Evolutionary conservation across 1,140 invertebrate species (phyloP), one percentile per base, ranked within the genome.

Genomic region (Hypsibius dujardini): DNA sequence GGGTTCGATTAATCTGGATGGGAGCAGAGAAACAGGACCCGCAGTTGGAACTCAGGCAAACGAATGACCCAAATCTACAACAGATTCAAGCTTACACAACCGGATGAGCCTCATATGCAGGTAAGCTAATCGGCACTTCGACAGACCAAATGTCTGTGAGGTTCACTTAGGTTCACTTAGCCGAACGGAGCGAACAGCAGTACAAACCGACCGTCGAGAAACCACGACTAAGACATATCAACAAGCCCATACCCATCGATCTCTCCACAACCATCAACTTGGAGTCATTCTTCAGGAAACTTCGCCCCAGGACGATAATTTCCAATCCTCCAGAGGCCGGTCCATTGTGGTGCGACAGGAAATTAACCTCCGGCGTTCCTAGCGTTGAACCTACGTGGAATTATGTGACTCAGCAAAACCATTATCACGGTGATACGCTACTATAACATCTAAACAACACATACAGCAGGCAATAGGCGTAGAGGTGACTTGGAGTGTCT

Each of bases 331-430:
- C 62, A 3, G 42, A 7, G 3, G 42, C 62, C 7, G 62, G 62
- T 14, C 62, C 12, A 3, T 3, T 67, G 3, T 67, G 12, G 42
- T 67, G 62, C 7, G 62, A 67, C 12, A 67, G 12, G 62, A 67
- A 67, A 42, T 7, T 7, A 14, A 67, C 42, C 45, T 67, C 62
- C 3, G 62, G 62, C 42, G 45, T 3, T 3, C 62, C 62, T 42
- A 42, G 42, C 7, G 62, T 67, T 14, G 62, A 7, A 42, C 62
- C 62, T 67, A 67, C 50, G n/a, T 7, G n/a, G n/a, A 56, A 56
- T 56, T 56, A 56, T 56, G 7, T 56, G 50, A 56, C 50, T n/a
- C n/a, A n/a, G n/a, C n/a, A n/a, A n/a, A 56, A 56, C 50, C 50
- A n/a, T 7, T 56, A n/a, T n/a, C 7, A n/a, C n/a, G 7, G 50